Conservation (phyloP, 2,797 vertebrate species). For the Diplodus sargus region DNA sequence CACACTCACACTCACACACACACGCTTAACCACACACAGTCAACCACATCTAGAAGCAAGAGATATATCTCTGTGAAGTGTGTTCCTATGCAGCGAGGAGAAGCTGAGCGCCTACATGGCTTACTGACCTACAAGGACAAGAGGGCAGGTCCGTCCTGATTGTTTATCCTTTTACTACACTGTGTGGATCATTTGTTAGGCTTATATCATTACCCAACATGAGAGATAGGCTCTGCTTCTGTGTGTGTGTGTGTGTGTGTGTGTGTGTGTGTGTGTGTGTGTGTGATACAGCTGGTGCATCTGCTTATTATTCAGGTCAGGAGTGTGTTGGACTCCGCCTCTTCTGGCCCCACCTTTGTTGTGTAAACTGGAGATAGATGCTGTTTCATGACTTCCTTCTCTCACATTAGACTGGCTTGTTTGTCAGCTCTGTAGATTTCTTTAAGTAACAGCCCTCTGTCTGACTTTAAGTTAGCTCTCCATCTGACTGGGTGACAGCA, state of each 20-base stretch:
- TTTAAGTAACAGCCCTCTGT: conserved; percentile 50
- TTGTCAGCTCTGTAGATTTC: conserved; percentile 50
- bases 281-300: conserved; percentile 17
- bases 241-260: too few species aligned
- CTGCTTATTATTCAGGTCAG: conserved; percentile 39
- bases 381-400: conserved; percentile 27
- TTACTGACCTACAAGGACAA: conserved; percentile 70
- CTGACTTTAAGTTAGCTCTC: conserved; percentile 34
- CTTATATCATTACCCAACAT: conserved; percentile 53
- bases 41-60: conserved; percentile 43
- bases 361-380: conserved; percentile 47
- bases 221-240: conserved; percentile 20
- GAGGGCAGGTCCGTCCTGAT: conserved; percentile 40
- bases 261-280: neutral
- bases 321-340: conserved; percentile 17
- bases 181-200: conserved; percentile 64
- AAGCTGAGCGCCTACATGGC: conserved; percentile 62
- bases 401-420: conserved; percentile 20
- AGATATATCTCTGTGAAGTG: conserved; percentile 56
- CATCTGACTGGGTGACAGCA: conserved; percentile 55
- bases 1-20: conserved; percentile 11
- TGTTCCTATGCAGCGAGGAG: conserved; percentile 39
- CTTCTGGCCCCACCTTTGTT: conserved; percentile 23
- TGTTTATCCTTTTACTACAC: conserved; percentile 57
- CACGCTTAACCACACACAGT: neutral